phyloP scores from a whole-genome alignment of 2,113 vertebrate genomes.

The Okapia johnstoni region DNA sequence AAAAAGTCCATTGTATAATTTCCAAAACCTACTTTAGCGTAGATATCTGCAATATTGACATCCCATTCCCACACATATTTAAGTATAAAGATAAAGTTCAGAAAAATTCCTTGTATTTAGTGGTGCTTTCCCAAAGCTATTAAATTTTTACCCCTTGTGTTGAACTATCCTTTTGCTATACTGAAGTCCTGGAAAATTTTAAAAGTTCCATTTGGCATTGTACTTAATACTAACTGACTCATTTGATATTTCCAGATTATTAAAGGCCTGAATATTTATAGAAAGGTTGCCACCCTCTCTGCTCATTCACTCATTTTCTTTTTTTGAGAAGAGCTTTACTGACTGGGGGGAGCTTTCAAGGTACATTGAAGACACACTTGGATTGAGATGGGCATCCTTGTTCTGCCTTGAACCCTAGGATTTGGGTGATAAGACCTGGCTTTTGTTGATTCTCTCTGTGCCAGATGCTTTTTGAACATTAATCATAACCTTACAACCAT shows the following conservation, averaged over 20 bases:
- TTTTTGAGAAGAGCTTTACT: background rate
- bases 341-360: background rate
- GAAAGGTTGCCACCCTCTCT: background rate
- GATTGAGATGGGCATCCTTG: background rate
- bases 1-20: background rate
- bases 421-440: background rate
- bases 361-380: background rate
- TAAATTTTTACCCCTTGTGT: background rate
- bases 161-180: background rate
- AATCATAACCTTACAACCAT: background rate
- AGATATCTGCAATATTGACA: background rate
- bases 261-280: conserved; percentile 43
- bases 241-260: conserved; percentile 63
- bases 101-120: background rate
- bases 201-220: conserved; percentile 45
- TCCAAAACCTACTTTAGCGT: background rate
- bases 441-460: background rate
- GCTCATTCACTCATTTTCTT: background rate
- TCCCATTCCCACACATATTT: background rate
- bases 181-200: conserved; percentile 47
- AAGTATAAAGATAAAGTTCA: background rate
- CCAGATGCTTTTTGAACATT: background rate
- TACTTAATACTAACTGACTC: conserved; percentile 48
- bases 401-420: background rate
- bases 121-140: background rate